A percentile compares a stretch with the other conserved stretches of the same genome.
Conservation (phyloP, 2,797 vertebrate species). For the Crocidura indochinensis region DNA sequence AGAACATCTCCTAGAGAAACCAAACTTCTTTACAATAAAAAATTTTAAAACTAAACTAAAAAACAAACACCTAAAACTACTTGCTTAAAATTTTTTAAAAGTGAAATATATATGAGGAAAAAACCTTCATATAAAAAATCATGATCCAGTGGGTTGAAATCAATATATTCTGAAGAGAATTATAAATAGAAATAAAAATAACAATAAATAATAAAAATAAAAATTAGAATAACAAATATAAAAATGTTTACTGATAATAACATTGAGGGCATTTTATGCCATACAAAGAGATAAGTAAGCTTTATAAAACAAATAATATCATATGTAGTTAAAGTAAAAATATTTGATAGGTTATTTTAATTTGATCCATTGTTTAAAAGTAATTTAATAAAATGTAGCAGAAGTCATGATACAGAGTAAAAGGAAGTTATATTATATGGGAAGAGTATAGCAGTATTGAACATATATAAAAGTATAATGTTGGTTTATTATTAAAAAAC, state of each 20-base stretch:
- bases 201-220: too few relatives aligned
- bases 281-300: not conserved
- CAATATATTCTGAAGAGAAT: not conserved
- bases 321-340: not conserved
- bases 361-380: slow-evolving; percentile 42
- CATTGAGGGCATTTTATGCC: not conserved
- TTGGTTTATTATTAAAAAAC: not conserved
- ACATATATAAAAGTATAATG: too few relatives aligned
- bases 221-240: not conserved
- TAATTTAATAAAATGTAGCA: slow-evolving; percentile 23
- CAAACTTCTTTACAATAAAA: slow-evolving; percentile 23
- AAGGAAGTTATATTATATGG: too few relatives aligned
- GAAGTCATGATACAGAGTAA: not conserved
- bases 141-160: not conserved
- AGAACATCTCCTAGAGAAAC: slow-evolving; percentile 37
- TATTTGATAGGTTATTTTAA: not conserved
- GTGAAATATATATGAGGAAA: not conserved
- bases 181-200: not conserved
- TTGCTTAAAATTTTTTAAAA: slow-evolving; percentile 39
- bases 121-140: not conserved
- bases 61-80: slow-evolving; percentile 8
- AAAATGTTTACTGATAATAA: slow-evolving; percentile 2
- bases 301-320: slow-evolving; percentile 45
- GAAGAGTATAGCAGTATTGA: too few relatives aligned
- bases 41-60: slow-evolving; percentile 25